Percentiles rank a stretch among this genome's conserved stretches.
phyloP scores from a whole-genome alignment of 1,140 invertebrate species.

The Tetraneura akinire region DNA sequence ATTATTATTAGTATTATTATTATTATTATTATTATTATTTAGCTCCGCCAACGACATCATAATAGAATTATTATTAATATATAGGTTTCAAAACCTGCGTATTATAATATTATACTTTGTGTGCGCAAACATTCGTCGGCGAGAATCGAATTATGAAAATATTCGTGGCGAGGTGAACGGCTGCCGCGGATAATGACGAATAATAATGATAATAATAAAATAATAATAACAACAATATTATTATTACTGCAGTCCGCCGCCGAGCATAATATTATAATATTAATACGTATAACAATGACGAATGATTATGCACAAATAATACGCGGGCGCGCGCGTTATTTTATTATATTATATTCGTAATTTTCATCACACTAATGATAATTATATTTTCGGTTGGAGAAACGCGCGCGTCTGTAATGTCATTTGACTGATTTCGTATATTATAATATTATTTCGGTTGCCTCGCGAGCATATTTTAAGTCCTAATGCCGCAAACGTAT shows the following conservation, averaged over 20 bases:
- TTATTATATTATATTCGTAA: conserved; percentile 29
- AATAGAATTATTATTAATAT: conserved; percentile 38
- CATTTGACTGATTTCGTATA: conserved; percentile 15
- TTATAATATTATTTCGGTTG: neutral
- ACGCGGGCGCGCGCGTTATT: neutral
- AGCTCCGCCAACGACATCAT: neutral
- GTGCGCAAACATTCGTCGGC: neutral
- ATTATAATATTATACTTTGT: no score
- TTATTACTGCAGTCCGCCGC: neutral
- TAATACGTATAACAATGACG: neutral
- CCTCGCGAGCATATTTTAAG: neutral
- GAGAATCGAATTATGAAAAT: conserved; percentile 43
- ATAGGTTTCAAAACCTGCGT: neutral
- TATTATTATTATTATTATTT: no score
- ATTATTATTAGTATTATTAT: neutral
- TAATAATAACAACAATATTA: conserved; percentile 5
- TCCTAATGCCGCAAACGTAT: no score
- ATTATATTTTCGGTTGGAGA: conserved; percentile 4
- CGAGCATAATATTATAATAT: neutral
- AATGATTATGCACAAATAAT: conserved; percentile 10
- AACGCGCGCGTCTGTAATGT: neutral
- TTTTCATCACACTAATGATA: conserved; percentile 30
- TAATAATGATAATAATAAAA: no score
- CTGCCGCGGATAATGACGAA: conserved; percentile 3
- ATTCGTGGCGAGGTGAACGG: neutral